A percentile compares a stretch with the other conserved stretches of the same genome.
Evolutionary conservation across 2,797 vertebrate species (phyloP).

Genomic region (Pangasius larnaudii): DNA sequence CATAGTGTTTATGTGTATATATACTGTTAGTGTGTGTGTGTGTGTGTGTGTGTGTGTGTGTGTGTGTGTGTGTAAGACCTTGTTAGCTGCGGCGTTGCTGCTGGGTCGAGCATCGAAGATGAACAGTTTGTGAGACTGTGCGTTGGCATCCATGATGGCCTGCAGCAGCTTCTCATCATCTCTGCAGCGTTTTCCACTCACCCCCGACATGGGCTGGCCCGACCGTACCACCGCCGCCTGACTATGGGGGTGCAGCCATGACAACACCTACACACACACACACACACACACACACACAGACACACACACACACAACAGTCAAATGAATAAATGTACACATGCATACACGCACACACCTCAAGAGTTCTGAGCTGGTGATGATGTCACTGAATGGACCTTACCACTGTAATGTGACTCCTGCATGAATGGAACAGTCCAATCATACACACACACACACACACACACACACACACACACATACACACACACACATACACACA

Average conservation of each 20-base stretch:
- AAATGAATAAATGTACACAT: too few species aligned
- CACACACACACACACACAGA: not conserved
- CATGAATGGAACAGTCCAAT: not conserved
- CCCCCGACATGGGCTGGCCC: conserved; percentile 94
- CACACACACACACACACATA: not conserved
- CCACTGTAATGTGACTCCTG: not conserved
- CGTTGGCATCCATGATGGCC: conserved; percentile 96
- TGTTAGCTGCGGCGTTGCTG: conserved; percentile 95
- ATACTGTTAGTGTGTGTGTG: not conserved
- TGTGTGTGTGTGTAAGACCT: conserved; percentile 73
- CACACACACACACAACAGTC: too few species aligned
- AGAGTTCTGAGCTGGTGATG: not conserved
- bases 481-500: not conserved
- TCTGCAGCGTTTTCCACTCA: conserved; percentile 92
- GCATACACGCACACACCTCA: not conserved
- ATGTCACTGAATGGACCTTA: not conserved
- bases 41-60: not conserved
- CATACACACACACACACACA: not conserved
- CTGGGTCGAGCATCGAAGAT: conserved; percentile 96
- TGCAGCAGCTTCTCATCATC: conserved; percentile 97
- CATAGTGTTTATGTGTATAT: not conserved
- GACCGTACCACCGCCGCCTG: conserved; percentile 94
- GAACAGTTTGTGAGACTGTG: conserved; percentile 98
- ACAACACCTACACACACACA: conserved; percentile 81
- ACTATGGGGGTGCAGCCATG: conserved; percentile 97